Base-by-base conservation (phyloP, 2,113 vertebrate genomes). In the Chaenocephalus aceratus region DNA sequence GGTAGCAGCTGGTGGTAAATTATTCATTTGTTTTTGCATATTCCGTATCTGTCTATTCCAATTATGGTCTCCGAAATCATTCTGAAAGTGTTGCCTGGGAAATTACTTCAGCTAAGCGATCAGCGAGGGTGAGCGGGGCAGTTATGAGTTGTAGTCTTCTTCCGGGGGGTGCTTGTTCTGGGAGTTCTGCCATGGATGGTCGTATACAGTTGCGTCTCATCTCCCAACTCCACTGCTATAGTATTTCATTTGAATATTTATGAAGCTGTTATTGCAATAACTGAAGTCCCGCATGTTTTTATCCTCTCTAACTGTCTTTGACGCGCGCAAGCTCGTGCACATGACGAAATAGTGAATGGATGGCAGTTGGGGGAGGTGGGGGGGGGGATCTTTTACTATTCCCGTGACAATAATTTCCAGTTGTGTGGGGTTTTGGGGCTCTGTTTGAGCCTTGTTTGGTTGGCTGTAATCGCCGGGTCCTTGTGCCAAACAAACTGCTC, bases 401-500 rank as follows among this genome's bases (percentile, higher is more conserved):
- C 86, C 83, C 83, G 72, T 82, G 82, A 89, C 85, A 85, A 78
- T 88, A 60, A 82, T 88, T 89, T 91, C 85, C 86, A 82, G 90
- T 84, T 80, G 73, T 78, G 74, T 57, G 68, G 70, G 79, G 81
- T 80, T 89, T 41, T 63, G 26, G 53, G 71, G 48, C 82, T 86
- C 77, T 30, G 77, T 75, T 87, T 81, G 85, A 86, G 88, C 77
- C 71, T 72, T 79, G 78, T 88, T 87, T 61, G 85, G 71, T 90
- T 87, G 77, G 75, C 77, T 88, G 95, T 94, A 96, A 96, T 96
- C 95, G 95, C 94, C 94, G 92, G 88, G 94, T 84, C 92, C 91
- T 92, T 93, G 96, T 96, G 96, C 95, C 96, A 92, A 92, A 93
- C 92, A 92, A 94, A 94, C 93, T 88, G 90, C 91, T 94, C 96